Percentiles rank a stretch among this genome's conserved stretches.
These are phyloP conservation scores for Copsychus sechellarum DNA, from an alignment of 2,113 vertebrate species.

Conservation along the genomic window DNA sequence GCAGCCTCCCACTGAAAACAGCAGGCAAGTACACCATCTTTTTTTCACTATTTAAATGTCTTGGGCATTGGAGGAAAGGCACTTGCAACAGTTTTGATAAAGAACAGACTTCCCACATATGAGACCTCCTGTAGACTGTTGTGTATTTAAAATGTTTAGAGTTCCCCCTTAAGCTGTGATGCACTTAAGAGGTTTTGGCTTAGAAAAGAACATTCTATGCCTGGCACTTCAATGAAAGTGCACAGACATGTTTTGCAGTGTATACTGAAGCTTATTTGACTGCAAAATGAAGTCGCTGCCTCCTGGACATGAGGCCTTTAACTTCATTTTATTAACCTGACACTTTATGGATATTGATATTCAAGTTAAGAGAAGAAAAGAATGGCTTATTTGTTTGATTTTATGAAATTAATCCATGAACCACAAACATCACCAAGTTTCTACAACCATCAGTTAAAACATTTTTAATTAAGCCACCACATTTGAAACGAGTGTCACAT, in stretches of 20 bases:
- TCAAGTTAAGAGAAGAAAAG: not conserved
- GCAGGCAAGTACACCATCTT: not conserved
- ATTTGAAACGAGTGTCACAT: conserved; percentile 1
- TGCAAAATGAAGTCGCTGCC: not conserved
- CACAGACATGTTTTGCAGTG: not conserved
- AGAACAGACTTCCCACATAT: not conserved
- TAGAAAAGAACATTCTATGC: not conserved
- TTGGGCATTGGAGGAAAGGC: not conserved
- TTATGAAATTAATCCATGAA: not conserved
- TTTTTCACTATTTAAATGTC: not conserved
- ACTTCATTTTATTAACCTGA: not conserved
- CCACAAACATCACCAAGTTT: not conserved
- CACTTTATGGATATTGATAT: not conserved
- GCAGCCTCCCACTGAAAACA: not conserved
- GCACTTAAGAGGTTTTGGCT: not conserved
- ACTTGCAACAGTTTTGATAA: not conserved
- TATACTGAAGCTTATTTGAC: not conserved
- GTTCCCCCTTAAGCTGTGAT: not conserved
- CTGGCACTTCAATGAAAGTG: not conserved
- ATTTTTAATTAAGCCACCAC: conserved; percentile 47
- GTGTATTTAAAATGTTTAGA: not conserved
- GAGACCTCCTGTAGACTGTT: not conserved
- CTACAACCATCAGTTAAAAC: not conserved
- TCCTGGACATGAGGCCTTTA: not conserved
- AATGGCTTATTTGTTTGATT: not conserved